phyloP scores from a whole-genome alignment of 2,888 invertebrate species.

The Acrobasis suavella region DNA sequence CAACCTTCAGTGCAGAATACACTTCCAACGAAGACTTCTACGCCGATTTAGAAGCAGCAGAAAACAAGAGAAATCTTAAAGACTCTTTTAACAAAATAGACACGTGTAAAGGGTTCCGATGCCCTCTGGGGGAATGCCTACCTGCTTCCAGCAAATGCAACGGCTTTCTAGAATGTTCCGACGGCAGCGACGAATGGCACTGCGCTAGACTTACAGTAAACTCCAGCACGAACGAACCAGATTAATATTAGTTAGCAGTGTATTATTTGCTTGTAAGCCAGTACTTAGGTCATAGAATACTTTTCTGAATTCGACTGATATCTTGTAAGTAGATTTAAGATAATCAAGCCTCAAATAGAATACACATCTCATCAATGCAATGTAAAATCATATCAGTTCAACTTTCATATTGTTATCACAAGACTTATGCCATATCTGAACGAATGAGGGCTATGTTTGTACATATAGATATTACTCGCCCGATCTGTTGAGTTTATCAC shows the following conservation, averaged over 20 bases:
- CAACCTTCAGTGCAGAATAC: slow-evolving; percentile 41
- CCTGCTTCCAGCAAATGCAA: slow-evolving; percentile 88
- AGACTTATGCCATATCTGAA: slow-evolving; percentile 52
- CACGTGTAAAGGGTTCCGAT: slow-evolving; percentile 86
- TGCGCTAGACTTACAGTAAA: slow-evolving; percentile 64
- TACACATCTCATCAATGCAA: slow-evolving; percentile 7
- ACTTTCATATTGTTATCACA: slow-evolving; percentile 26
- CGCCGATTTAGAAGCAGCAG: slow-evolving; percentile 68
- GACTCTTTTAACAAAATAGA: slow-evolving; percentile 46
- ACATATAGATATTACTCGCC: slow-evolving; percentile 65
- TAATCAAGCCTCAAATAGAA: slow-evolving; percentile 35
- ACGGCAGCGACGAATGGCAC: slow-evolving; percentile 87
- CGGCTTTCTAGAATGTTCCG: slow-evolving; percentile 89
- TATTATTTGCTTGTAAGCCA: slow-evolving; percentile 59
- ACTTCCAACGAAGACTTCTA: slow-evolving; percentile 61
- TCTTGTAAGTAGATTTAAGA: slow-evolving; percentile 68
- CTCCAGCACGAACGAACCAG: slow-evolving; percentile 57
- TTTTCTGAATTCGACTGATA: slow-evolving; percentile 76
- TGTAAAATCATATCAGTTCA: slow-evolving; percentile 14
- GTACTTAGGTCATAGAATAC: slow-evolving; percentile 58
- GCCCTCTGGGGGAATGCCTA: slow-evolving; percentile 89
- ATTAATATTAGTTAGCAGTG: slow-evolving; percentile 44
- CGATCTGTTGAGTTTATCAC: slow-evolving; percentile 54
- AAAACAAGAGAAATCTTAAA: slow-evolving; percentile 55
- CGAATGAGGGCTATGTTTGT: slow-evolving; percentile 56